A percentile compares a stretch with the other conserved stretches of the same genome.
These are phyloP conservation scores for Orestias chungarensis DNA, from an alignment of 2,797 vertebrate species.

Conservation along the genomic window DNA sequence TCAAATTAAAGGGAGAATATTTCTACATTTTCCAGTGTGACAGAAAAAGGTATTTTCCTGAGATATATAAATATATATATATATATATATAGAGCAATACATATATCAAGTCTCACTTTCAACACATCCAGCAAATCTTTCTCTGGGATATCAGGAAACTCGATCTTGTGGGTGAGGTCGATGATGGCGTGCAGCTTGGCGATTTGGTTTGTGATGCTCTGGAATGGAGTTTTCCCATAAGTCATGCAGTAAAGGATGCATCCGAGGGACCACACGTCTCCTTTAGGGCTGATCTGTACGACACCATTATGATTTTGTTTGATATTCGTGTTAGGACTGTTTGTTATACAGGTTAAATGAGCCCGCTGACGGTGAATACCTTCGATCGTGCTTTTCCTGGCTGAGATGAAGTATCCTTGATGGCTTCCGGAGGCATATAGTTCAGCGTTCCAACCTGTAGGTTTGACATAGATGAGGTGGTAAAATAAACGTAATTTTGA, in stretches of 20 bases:
- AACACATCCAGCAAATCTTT: slow-evolving; percentile 93
- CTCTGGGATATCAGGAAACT: slow-evolving; percentile 91
- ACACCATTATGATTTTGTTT: neutral
- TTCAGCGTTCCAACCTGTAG: slow-evolving; percentile 95
- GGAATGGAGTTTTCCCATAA: slow-evolving; percentile 95
- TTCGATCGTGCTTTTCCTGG: slow-evolving; percentile 89
- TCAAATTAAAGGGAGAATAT: too few relatives aligned
- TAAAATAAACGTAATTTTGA: too few relatives aligned
- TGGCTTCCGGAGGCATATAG: slow-evolving; percentile 97
- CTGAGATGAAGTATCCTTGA: slow-evolving; percentile 91
- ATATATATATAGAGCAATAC: too few relatives aligned
- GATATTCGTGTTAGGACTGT: neutral
- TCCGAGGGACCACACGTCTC: slow-evolving; percentile 96
- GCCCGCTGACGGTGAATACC: slow-evolving; percentile 69
- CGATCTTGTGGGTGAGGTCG: slow-evolving; percentile 87
- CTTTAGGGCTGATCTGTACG: slow-evolving; percentile 92
- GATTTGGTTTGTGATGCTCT: slow-evolving; percentile 94
- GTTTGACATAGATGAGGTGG: slow-evolving; percentile 20
- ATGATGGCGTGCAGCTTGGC: slow-evolving; percentile 94
- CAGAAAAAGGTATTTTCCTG: too few relatives aligned
- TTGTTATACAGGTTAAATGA: neutral
- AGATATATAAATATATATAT: too few relatives aligned
- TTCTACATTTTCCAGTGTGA: too few relatives aligned
- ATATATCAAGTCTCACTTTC: slow-evolving; percentile 78
- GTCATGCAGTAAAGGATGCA: slow-evolving; percentile 98